phyloP scores from a whole-genome alignment of 2,888 invertebrate genomes.

The Leucophenga montana region DNA sequence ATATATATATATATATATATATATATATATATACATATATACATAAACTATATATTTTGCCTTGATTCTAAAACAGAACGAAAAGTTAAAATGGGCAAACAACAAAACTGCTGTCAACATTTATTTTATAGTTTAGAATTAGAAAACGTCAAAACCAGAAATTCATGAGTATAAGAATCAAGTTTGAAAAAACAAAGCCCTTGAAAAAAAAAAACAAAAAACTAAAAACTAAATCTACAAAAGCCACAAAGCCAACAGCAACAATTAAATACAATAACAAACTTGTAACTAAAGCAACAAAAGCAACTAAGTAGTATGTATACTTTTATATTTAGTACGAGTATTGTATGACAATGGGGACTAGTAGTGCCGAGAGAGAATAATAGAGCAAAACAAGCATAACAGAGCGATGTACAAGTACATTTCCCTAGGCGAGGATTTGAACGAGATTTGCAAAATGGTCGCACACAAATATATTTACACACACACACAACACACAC shows the following conservation, averaged over 20 bases:
- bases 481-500: neutral
- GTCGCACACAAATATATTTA: neutral
- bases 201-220: neutral
- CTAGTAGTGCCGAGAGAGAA: neutral
- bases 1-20: too few relatives aligned
- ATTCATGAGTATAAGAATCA: neutral
- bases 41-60: too few relatives aligned
- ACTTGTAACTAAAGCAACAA: neutral
- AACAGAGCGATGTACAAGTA: neutral
- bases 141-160: neutral
- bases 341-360: neutral
- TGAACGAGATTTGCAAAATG: neutral
- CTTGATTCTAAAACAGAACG: too few relatives aligned
- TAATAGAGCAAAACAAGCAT: neutral
- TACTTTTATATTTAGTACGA: neutral
- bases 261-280: conserved; percentile 20
- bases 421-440: neutral
- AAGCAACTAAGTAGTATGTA: neutral
- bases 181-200: neutral
- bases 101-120: too few relatives aligned
- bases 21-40: too few relatives aligned
- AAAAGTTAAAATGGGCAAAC: too few relatives aligned
- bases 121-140: neutral
- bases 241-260: conserved; percentile 12
- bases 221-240: conserved; percentile 9